These are phyloP conservation scores for Ciconia stormi DNA, from an alignment of 2,113 vertebrate genomes.

Conservation along the genomic window DNA sequence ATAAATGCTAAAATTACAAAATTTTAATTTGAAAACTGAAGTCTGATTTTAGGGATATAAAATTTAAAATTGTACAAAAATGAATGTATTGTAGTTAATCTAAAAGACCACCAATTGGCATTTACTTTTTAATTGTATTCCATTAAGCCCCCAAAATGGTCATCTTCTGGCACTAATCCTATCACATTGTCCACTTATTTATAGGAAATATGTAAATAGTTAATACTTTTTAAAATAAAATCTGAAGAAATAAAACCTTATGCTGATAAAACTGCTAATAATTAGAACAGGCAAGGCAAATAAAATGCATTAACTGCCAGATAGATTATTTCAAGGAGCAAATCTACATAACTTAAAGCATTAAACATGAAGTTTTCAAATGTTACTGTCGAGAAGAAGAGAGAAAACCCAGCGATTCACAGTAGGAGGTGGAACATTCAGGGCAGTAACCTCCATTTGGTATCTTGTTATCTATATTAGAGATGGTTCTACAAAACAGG, in stretches of 20 bases:
- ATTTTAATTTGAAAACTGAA: conserved; percentile 1
- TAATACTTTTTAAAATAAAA: not conserved
- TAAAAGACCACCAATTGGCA: not conserved
- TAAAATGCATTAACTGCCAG: not conserved
- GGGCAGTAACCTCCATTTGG: not conserved
- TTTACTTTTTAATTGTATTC: not conserved
- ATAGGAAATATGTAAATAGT: not conserved
- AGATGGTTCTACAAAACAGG: not conserved
- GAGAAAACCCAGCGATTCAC: not conserved
- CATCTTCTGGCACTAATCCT: not conserved
- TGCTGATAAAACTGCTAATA: not conserved
- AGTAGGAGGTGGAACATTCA: not conserved
- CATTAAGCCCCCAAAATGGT: not conserved
- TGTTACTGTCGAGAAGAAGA: not conserved
- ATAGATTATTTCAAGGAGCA: not conserved
- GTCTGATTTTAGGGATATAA: not conserved
- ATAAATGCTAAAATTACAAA: not conserved
- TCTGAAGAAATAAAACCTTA: not conserved
- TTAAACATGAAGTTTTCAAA: not conserved
- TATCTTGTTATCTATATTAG: not conserved
- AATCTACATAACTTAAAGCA: not conserved
- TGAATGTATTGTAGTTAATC: not conserved
- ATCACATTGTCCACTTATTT: not conserved
- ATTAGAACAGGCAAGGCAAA: not conserved
- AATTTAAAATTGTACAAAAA: not conserved